A percentile compares a stretch with the other conserved stretches of the same genome.
Conservation (phyloP, 2,113 vertebrate species). For the Pseudorasbora parva region DNA sequence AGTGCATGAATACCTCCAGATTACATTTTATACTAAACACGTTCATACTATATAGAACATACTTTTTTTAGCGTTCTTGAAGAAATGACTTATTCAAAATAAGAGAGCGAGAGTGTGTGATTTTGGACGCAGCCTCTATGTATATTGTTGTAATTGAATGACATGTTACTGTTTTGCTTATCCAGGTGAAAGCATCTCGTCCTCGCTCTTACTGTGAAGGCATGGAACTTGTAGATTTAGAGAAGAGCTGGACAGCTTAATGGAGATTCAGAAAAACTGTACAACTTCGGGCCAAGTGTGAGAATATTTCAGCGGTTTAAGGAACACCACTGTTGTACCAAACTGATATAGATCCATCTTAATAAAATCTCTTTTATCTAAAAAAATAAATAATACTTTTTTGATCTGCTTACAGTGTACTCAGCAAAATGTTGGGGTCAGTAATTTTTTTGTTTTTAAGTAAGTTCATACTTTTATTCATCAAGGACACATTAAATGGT, state of each 20-base stretch:
- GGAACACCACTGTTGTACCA: not conserved
- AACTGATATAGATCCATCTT: not conserved
- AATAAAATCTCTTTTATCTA: not conserved
- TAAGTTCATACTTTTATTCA: not conserved
- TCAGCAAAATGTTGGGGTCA: not conserved
- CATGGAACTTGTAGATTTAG: slow-evolving; percentile 83
- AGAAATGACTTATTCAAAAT: no score
- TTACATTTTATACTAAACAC: no score
- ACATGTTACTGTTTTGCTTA: slow-evolving; percentile 9
- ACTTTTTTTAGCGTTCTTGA: no score
- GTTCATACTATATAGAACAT: no score
- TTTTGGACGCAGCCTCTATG: not conserved
- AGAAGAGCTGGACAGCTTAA: slow-evolving; percentile 87
- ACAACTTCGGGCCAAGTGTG: not conserved
- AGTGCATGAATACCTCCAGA: no score
- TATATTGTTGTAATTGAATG: slow-evolving; percentile 3
- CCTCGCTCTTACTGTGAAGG: slow-evolving; percentile 82
- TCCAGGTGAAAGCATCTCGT: slow-evolving; percentile 71
- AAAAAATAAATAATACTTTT: no score
- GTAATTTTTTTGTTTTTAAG: not conserved
- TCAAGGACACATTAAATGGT: not conserved
- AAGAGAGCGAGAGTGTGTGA: no score
- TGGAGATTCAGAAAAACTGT: slow-evolving; percentile 11
- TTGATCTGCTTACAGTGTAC: not conserved
- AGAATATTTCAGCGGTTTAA: not conserved